A percentile compares a stretch with the other conserved stretches of the same genome.
Evolutionary conservation across 2,113 vertebrate species (phyloP).

Genomic region (Petrocephalus zakoni): DNA sequence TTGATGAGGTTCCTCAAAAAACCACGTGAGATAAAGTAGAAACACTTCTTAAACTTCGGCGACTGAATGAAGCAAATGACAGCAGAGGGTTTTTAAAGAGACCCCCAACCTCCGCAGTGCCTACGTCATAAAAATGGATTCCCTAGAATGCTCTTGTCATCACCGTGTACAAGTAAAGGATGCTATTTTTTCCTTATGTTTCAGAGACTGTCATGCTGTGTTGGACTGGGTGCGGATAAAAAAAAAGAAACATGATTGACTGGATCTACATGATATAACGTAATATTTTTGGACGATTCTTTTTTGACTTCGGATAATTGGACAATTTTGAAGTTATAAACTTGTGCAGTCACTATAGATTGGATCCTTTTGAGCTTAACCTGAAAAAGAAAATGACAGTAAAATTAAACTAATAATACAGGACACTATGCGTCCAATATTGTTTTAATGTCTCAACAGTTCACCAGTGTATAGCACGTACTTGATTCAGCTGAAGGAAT

Average conservation of each 20-base stretch:
- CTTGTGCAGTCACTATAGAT: constrained; percentile 36
- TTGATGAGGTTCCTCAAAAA: constrained; percentile 22
- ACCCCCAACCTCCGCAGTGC: constrained; percentile 18
- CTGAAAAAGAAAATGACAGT: constrained; percentile 51
- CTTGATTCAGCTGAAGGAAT: neutral
- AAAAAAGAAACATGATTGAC: constrained; percentile 46
- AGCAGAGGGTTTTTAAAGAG: constrained; percentile 56
- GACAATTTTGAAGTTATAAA: constrained; percentile 35
- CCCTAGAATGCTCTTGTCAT: constrained; percentile 58
- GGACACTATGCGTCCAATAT: neutral
- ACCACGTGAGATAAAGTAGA: constrained; percentile 23
- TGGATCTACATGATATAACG: constrained; percentile 46
- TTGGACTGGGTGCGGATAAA: constrained; percentile 49
- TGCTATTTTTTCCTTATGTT: constrained; percentile 56
- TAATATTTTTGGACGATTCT: constrained; percentile 67
- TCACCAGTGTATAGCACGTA: neutral
- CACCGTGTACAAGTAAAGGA: constrained; percentile 58
- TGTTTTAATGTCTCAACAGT: neutral
- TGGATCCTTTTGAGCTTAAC: constrained; percentile 42
- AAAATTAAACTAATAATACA: constrained; percentile 2
- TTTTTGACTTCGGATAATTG: constrained; percentile 42
- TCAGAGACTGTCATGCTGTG: constrained; percentile 38
- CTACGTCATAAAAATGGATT: constrained; percentile 68
- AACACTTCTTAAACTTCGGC: constrained; percentile 38
- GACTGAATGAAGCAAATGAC: constrained; percentile 32